A percentile compares a stretch with the other conserved stretches of the same genome.
Conservation (phyloP, 2,113 vertebrate species). For the Cardinalis cardinalis region DNA sequence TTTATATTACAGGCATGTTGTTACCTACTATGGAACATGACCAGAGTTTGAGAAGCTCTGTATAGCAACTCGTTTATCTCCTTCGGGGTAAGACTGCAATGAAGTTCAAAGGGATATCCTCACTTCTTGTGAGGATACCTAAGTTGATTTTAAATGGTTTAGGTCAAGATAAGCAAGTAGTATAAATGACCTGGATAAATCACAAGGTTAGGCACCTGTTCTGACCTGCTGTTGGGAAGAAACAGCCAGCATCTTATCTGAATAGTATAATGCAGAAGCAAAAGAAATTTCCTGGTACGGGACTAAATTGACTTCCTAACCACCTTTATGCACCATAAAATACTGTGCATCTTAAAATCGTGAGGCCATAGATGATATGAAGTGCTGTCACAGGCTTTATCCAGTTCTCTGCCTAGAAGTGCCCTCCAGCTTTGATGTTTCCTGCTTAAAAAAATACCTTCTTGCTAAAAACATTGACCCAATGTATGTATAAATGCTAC, state of each 20-base stretch:
- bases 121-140: neutral
- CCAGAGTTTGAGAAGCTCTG: neutral
- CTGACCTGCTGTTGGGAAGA: neutral
- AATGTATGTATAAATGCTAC: neutral
- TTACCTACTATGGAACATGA: neutral
- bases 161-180: neutral
- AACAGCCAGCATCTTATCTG: neutral
- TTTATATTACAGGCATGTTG: neutral
- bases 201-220: neutral
- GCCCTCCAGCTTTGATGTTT: neutral
- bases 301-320: neutral
- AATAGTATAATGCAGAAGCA: neutral
- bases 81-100: neutral
- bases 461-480: neutral
- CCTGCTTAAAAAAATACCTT: neutral
- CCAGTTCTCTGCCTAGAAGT: neutral
- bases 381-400: neutral
- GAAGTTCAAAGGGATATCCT: neutral
- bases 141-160: neutral
- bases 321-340: neutral
- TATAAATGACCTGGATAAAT: neutral
- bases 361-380: neutral
- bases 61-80: neutral
- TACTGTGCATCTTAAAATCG: neutral
- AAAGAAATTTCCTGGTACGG: neutral